A percentile compares a stretch with the other conserved stretches of the same genome.
Evolutionary conservation across 1,140 invertebrate genomes (phyloP).

Genomic region (Onthophagus taurus): DNA sequence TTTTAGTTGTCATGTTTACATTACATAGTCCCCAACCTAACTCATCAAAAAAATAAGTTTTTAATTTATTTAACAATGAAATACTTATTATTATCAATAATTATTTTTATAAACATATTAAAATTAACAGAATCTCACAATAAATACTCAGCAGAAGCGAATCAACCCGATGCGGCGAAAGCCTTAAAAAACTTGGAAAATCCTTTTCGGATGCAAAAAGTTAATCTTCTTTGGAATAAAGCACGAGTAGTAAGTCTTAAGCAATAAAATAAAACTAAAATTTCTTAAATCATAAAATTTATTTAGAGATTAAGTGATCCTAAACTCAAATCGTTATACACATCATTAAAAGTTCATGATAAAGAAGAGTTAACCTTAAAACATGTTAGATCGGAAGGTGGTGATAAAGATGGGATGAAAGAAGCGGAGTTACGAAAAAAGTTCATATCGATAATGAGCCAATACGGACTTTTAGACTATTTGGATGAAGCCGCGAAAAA

Average conservation of each 20-base stretch:
- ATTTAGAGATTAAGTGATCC: constrained; percentile 66
- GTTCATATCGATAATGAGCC: constrained; percentile 70
- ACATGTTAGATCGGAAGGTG: constrained; percentile 67
- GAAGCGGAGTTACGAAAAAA: constrained; percentile 74
- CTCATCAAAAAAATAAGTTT: too few species aligned
- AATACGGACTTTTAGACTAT: constrained; percentile 72
- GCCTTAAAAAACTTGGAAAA: constrained; percentile 33
- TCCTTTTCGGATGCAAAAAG: constrained; percentile 36
- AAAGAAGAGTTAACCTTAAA: constrained; percentile 83
- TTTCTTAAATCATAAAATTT: not conserved
- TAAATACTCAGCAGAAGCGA: constrained; percentile 32
- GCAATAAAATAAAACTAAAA: not conserved
- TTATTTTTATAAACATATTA: not conserved
- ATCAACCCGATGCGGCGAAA: constrained; percentile 21
- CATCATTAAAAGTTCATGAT: constrained; percentile 84
- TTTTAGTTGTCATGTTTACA: too few species aligned
- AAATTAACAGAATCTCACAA: constrained; percentile 18
- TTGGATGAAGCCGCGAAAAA: constrained; percentile 57
- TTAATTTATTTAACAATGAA: too few species aligned
- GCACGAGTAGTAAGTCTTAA: constrained; percentile 32
- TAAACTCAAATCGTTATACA: constrained; percentile 77
- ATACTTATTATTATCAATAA: too few species aligned
- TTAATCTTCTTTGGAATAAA: constrained; percentile 37
- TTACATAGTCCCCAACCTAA: too few species aligned
- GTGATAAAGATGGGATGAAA: constrained; percentile 77